Percentiles rank a stretch among this genome's conserved stretches.
Evolutionary conservation across 2,888 invertebrate genomes (phyloP).

Genomic region (Lepeophtheirus nordmannii): DNA sequence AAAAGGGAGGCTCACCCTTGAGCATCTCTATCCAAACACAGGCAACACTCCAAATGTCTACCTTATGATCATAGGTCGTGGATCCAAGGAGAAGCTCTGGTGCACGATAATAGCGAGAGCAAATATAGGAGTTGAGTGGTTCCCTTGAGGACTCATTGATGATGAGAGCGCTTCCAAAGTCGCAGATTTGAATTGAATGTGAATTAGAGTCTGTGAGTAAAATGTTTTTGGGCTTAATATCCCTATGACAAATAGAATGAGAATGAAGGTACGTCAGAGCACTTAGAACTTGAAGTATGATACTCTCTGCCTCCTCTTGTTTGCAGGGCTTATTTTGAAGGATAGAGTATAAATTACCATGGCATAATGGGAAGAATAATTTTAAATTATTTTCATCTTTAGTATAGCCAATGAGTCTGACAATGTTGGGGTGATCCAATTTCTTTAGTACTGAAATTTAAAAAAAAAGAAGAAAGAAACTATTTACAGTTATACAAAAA

Average conservation of each 20-base stretch:
- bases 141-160: background rate
- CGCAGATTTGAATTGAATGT: conserved; percentile 5
- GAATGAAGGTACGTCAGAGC: conserved; percentile 8
- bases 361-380: background rate
- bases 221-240: conserved; percentile 16
- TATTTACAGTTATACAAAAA: no score
- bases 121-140: conserved; percentile 4
- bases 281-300: background rate
- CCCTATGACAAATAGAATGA: conserved; percentile 5
- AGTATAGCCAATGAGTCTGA: conserved; percentile 9
- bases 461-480: no score
- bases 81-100: conserved; percentile 13
- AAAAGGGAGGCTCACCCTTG: background rate
- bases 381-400: conserved; percentile 3
- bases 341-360: background rate
- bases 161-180: conserved; percentile 12
- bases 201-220: background rate
- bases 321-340: background rate
- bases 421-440: conserved; percentile 11
- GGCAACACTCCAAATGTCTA: conserved; percentile 20
- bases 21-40: conserved; percentile 10
- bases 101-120: conserved; percentile 19
- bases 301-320: background rate
- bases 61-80: background rate
- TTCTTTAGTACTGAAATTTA: conserved; percentile 4